Percentiles rank a stretch among this genome's conserved stretches.
These are phyloP conservation scores for Cephus pulcher DNA, from an alignment of 2,888 invertebrate species.

Conservation along the genomic window DNA sequence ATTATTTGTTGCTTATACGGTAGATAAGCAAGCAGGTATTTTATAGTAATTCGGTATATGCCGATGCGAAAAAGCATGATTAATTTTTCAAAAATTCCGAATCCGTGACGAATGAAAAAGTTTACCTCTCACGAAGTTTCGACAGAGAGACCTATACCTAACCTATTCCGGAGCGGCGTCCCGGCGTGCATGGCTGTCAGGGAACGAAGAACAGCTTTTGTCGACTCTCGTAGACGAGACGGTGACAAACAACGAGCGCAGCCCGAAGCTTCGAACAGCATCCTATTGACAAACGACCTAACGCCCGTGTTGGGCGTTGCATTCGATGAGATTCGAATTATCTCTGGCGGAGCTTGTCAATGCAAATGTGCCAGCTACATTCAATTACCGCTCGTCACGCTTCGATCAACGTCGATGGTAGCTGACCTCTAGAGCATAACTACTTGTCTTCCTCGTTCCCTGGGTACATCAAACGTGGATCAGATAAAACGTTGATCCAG, in stretches of 20 bases:
- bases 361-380: conserved; percentile 64
- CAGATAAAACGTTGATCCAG: neutral
- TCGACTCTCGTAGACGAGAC: conserved; percentile 38
- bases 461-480: neutral
- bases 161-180: conserved; percentile 29
- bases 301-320: conserved; percentile 56
- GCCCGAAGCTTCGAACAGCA: neutral
- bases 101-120: neutral
- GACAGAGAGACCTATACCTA: neutral
- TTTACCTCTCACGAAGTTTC: neutral
- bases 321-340: conserved; percentile 66
- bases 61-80: neutral
- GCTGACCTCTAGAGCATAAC: neutral
- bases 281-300: conserved; percentile 66
- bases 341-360: conserved; percentile 65
- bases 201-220: neutral
- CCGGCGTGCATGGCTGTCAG: neutral
- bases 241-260: conserved; percentile 54
- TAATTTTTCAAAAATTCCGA: too few relatives aligned
- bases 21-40: neutral
- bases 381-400: conserved; percentile 65
- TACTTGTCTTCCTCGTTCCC: neutral
- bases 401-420: conserved; percentile 49
- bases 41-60: neutral
- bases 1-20: neutral